These are phyloP conservation scores for Conus canariensis DNA, from an alignment of 2,888 invertebrate genomes.

Conservation along the genomic window DNA sequence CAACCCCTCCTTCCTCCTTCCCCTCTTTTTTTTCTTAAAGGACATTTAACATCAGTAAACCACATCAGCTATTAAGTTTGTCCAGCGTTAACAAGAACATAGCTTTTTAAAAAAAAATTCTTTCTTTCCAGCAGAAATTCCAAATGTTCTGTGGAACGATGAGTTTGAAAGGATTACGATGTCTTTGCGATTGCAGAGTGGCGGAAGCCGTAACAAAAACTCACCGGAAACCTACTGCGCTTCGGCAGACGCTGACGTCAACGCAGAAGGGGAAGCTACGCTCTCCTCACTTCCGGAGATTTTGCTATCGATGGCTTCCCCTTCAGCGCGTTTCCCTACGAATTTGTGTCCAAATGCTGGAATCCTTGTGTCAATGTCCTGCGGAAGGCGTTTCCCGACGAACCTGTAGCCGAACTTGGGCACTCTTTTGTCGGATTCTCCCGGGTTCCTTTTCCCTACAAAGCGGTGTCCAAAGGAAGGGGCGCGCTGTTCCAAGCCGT, in stretches of 20 bases:
- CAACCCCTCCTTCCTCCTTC: no score
- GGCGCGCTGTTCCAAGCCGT: slow-evolving; percentile 3
- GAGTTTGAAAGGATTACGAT: not conserved
- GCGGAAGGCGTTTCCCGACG: slow-evolving; percentile 42
- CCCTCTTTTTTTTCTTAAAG: no score
- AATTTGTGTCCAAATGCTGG: slow-evolving; percentile 29
- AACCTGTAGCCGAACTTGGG: slow-evolving; percentile 30
- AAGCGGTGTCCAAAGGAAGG: slow-evolving; percentile 43
- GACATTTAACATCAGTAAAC: no score
- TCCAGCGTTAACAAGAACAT: no score
- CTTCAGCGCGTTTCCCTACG: slow-evolving; percentile 41
- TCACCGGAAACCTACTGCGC: not conserved
- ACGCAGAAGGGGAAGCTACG: not conserved
- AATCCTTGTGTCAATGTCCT: not conserved
- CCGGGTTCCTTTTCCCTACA: slow-evolving; percentile 44
- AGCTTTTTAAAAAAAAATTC: no score
- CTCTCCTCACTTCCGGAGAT: not conserved
- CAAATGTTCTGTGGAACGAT: not conserved
- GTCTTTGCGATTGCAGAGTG: not conserved
- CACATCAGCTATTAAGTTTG: no score
- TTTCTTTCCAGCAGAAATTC: not conserved
- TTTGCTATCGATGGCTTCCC: not conserved
- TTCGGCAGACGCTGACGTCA: not conserved
- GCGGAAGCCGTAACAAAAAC: not conserved
- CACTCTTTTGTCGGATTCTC: slow-evolving; percentile 2